Conservation (phyloP, 2,797 vertebrate genomes). For the Melanotaenia trifasciata region DNA sequence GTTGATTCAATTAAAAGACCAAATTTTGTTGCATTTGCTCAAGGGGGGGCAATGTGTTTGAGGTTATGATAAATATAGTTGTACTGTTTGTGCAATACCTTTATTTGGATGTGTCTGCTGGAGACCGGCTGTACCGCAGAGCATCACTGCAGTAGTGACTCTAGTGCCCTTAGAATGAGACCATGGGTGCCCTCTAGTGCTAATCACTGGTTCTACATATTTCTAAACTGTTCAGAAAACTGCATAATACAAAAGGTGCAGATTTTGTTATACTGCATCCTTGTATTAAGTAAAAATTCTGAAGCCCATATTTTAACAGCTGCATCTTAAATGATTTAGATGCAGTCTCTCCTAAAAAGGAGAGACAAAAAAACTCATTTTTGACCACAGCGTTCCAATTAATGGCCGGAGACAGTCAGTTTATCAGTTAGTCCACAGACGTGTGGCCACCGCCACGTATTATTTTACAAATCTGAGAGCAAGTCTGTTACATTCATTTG, state of each 20-base stretch:
- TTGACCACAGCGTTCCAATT: slow-evolving; percentile 39
- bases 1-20: slow-evolving; percentile 5
- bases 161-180: slow-evolving; percentile 17
- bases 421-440: not conserved
- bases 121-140: slow-evolving; percentile 54
- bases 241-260: slow-evolving; percentile 32
- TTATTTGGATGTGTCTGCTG: slow-evolving; percentile 41
- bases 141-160: slow-evolving; percentile 60
- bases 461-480: slow-evolving; percentile 30
- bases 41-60: not conserved
- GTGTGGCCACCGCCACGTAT: not conserved
- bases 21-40: slow-evolving; percentile 6
- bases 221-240: slow-evolving; percentile 10
- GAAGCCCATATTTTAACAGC: not conserved
- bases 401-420: not conserved
- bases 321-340: not conserved
- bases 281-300: slow-evolving; percentile 3
- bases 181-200: slow-evolving; percentile 68
- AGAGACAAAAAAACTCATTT: not conserved
- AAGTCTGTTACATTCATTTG: slow-evolving; percentile 60
- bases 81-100: slow-evolving; percentile 45
- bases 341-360: too few relatives aligned
- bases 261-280: slow-evolving; percentile 8
- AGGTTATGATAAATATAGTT: slow-evolving; percentile 30
- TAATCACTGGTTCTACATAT: slow-evolving; percentile 6